These are phyloP conservation scores for Pavo muticus DNA, from an alignment of 2,113 vertebrate genomes.

Conservation along the genomic window DNA sequence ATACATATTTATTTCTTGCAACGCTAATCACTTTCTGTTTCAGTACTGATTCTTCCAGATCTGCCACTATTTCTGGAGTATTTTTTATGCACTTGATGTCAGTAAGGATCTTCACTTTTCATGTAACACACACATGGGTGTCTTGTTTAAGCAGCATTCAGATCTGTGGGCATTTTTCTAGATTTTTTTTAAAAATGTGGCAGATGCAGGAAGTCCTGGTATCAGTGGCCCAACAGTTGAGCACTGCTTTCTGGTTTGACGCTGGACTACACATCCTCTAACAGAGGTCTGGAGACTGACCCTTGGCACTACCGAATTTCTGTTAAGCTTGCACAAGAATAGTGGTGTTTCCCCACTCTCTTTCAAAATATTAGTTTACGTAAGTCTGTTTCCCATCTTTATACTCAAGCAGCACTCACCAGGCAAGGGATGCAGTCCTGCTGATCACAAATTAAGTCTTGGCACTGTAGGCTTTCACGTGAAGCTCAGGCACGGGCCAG, in stretches of 20 bases:
- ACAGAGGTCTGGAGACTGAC: neutral
- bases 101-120: neutral
- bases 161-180: neutral
- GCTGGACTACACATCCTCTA: neutral
- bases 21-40: neutral
- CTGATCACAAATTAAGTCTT: neutral
- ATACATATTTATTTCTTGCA: neutral
- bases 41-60: neutral
- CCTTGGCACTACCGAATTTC: conserved; percentile 2
- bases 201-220: neutral
- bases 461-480: neutral
- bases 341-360: conserved; percentile 48
- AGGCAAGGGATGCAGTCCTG: neutral
- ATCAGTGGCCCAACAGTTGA: neutral
- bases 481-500: neutral
- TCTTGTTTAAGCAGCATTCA: neutral
- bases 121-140: neutral
- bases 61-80: neutral
- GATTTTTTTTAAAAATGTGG: neutral
- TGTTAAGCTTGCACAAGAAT: conserved; percentile 48
- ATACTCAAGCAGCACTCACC: neutral
- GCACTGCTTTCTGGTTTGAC: neutral
- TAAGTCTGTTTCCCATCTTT: conserved; percentile 13
- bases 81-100: neutral
- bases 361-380: conserved; percentile 43